Evolutionary conservation across 2,888 invertebrate species (phyloP).

Genomic region (Globia sparganii): DNA sequence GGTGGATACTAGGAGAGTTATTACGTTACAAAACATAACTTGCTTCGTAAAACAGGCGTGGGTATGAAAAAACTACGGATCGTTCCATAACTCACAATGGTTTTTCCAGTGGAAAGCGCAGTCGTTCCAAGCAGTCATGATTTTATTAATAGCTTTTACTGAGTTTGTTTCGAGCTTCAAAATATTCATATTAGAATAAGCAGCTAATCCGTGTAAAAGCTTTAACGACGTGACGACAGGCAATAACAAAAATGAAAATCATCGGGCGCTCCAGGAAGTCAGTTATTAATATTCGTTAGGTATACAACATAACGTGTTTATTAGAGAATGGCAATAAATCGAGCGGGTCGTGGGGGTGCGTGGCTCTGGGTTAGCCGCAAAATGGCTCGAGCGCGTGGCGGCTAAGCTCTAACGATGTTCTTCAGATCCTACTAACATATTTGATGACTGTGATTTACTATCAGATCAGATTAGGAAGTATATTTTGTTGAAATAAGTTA

Average conservation of each 20-base stretch:
- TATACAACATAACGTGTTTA: constrained; percentile 86
- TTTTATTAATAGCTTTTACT: constrained; percentile 31
- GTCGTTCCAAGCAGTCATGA: constrained; percentile 22
- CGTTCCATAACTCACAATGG: constrained; percentile 40
- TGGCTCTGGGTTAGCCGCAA: constrained; percentile 79
- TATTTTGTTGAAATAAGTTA: constrained; percentile 66
- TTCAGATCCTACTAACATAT: constrained; percentile 81
- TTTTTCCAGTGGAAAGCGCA: constrained; percentile 43
- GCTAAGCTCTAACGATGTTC: constrained; percentile 84
- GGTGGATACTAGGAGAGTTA: constrained; percentile 69
- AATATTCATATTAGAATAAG: constrained; percentile 58
- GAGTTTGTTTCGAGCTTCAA: constrained; percentile 38
- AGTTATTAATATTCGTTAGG: constrained; percentile 88
- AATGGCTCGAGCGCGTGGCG: constrained; percentile 85
- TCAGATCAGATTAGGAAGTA: constrained; percentile 75
- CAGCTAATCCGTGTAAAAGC: constrained; percentile 72
- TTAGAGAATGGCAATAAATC: constrained; percentile 85
- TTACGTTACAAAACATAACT: constrained; percentile 72
- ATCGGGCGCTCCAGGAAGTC: constrained; percentile 78
- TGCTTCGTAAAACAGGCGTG: constrained; percentile 72
- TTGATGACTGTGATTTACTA: constrained; percentile 86
- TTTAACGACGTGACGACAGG: constrained; percentile 76
- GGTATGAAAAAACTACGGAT: constrained; percentile 51
- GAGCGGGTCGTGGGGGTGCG: constrained; percentile 69
- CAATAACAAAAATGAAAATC: constrained; percentile 82